Base-by-base conservation (phyloP, 2,888 invertebrate genomes). In the Rhogogaster chlorosoma region DNA sequence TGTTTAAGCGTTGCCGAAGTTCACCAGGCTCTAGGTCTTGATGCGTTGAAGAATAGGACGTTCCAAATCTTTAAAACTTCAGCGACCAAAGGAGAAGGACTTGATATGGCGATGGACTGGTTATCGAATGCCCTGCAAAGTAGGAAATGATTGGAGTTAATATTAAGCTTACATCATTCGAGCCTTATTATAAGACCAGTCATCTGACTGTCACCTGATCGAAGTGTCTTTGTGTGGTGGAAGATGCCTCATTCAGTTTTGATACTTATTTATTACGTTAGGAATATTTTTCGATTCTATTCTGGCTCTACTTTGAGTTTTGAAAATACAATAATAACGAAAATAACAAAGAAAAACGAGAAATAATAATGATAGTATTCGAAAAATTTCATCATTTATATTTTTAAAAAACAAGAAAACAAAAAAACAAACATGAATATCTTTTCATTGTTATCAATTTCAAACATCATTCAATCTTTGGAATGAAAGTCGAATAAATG, bases 91-190 rank as follows among this genome's bases (percentile, higher is more conserved):
- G 99, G 99, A 38, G 99, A 99, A 94, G 99, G 99, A 0, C 95
- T 99, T 80, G 99, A 99, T 93, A 98, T 98, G 94, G 99, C 99
- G 86, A 99, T 99, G 99, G 99, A 99, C 94, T 99, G 99, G 99
- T 96, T 98, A 88, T 97, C 98, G 86, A 98, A 98, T 92, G 97
- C 98, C 84, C 94, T 98, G 91, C 98, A 98, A 94, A 97, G 97
- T 92, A 96, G 96, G 94, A 98, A 98, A 96, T 98, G 93, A 93
- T 92, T 87, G 86, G 85, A 61, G 42, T 85, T 57, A 38, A 83
- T 85, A 26, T 61, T 26, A 75, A 80, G 61, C 61, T 80, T 85
- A 83, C 53, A 84, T 77, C 82, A 84, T 86, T 83, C 84, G 84
- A 87, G 87, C 83, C 86, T 87, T 84, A 84, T 88, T 78, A 89